These are phyloP conservation scores for Callocephalon fimbriatum DNA, from an alignment of 2,113 vertebrate species.

Conservation along the genomic window DNA sequence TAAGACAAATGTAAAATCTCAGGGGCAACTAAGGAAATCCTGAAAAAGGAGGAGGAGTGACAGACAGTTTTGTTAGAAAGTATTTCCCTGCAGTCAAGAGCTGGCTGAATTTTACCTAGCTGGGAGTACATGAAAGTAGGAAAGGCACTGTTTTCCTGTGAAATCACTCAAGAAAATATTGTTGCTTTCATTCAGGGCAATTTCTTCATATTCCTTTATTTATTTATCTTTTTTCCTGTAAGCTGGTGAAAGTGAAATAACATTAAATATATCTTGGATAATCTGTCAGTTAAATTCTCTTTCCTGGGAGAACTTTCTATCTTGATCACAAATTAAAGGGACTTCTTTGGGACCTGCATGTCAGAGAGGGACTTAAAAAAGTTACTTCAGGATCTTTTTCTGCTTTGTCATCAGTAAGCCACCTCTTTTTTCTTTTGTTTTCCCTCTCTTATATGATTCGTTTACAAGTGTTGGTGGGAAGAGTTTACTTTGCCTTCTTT, in stretches of 20 bases:
- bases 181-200: not conserved
- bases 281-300: not conserved
- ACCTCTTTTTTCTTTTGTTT: not conserved
- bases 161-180: not conserved
- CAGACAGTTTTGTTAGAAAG: not conserved
- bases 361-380: not conserved
- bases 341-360: not conserved
- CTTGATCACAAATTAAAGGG: not conserved
- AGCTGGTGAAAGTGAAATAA: not conserved
- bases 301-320: not conserved
- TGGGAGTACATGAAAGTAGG: not conserved
- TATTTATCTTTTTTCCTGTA: not conserved
- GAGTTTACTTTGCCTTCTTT: not conserved
- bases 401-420: not conserved
- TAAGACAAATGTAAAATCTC: not conserved
- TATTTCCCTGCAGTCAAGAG: not conserved
- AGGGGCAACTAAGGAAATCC: not conserved
- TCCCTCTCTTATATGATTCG: accelerated
- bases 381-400: not conserved
- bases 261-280: not conserved
- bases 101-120: not conserved
- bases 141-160: not conserved
- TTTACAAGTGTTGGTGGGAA: not conserved
- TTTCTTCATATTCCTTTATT: not conserved
- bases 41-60: slow-evolving; percentile 11